Base-by-base conservation (phyloP, 2,888 invertebrate genomes). In the Nysson spinosus region DNA sequence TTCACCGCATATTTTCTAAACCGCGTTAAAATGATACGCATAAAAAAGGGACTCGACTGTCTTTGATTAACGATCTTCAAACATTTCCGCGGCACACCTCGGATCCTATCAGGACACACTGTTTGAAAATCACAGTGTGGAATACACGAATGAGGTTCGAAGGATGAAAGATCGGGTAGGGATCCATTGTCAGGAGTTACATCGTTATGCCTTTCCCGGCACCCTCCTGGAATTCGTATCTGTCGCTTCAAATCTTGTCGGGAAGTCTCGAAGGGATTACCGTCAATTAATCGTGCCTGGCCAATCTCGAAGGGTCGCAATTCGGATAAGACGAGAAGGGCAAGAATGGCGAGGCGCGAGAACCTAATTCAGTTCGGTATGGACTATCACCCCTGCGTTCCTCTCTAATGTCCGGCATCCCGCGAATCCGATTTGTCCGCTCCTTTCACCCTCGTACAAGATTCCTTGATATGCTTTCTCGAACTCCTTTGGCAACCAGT, bases 201-300 rank as follows among this genome's bases (percentile, higher is more conserved):
- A 60, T 66, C 67, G 55, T 70, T 54, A 60, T 44, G 64, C 44
- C 35, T 68, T 72, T 62, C 71, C 66, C 72, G 63, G 75, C 65
- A 72, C 77, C 78, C 73, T 74, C 71, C 69, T 57, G 79, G 75
- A 81, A 79, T 79, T 67, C 74, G 69, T 64, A 40, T 68, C 79
- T 82, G 85, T 85, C 84, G 72, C 56, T 82, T 81, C 78, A 81
- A 83, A 81, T 85, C 80, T 78, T 77, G 76, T 78, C 76, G 71
- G 72, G 76, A 64, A 77, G 75, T 81, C 81, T 79, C 78, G 75
- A 73, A 77, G 82, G 79, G 79, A 62, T 78, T 72, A 72, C 72
- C 77, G 81, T 83, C 85, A 82, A 85, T 85, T 85, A 85, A 85
- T 85, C 85, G 81, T 74, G 76, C 71, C 82, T 73, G 75, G 82